phyloP scores from a whole-genome alignment of 2,113 vertebrate genomes.

The Hyaena hyaena region DNA sequence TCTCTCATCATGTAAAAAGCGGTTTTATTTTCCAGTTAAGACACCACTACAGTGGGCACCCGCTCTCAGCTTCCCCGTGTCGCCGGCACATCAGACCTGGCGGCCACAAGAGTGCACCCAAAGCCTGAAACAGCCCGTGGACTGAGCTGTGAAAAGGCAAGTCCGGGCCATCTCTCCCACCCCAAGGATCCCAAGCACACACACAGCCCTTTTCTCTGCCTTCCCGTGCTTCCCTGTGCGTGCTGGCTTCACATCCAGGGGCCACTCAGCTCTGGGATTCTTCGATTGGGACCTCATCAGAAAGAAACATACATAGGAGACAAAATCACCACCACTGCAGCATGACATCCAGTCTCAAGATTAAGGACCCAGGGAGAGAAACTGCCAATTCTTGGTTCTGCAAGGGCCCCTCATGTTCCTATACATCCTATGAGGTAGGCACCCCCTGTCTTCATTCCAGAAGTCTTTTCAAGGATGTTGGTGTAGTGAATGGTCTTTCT shows the following conservation, averaged over 20 bases:
- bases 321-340: rapidly evolving
- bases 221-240: not conserved
- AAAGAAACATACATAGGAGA: not conserved
- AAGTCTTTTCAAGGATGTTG: not conserved
- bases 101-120: not conserved
- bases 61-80: not conserved
- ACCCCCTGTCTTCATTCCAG: not conserved
- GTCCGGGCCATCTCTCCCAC: not conserved
- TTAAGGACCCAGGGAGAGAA: not conserved
- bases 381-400: not conserved
- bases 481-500: not conserved
- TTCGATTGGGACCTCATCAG: not conserved
- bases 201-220: not conserved
- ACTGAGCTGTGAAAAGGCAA: not conserved
- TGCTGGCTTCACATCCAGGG: not conserved
- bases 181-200: too few species aligned
- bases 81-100: not conserved
- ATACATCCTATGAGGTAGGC: not conserved
- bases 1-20: not conserved
- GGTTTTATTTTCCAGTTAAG: not conserved
- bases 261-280: not conserved
- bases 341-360: not conserved
- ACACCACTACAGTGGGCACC: not conserved
- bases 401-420: not conserved
- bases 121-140: not conserved